Base-by-base conservation (phyloP, 1,140 invertebrate genomes). In the Bombus pyrosoma region DNA sequence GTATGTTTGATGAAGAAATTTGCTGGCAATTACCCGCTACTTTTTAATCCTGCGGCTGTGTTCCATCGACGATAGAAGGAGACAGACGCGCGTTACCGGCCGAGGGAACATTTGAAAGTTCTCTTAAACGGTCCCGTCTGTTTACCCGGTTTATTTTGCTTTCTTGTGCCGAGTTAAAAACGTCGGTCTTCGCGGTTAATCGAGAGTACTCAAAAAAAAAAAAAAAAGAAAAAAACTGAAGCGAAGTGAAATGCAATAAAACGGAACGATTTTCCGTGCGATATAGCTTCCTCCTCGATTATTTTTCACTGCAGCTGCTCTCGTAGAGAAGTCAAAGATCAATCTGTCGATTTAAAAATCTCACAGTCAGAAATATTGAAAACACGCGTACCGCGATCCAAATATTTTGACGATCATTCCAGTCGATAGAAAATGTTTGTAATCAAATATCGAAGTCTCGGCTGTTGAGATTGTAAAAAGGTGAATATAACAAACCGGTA, bases 401-500 rank as follows among this genome's bases (percentile, higher is more conserved):
- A 53, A 37, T 28, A 39, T 22, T 64, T 22, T 28, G 25, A 15
- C 69, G 39, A 1, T 9, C n/a, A 25, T 15, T n/a, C 39, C 22
- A 5, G 1, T 43, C 68, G 53, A 80, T 39, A 74, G 77, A 57
- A 81, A 85, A 89, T 91, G 87, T 92, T 91, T 92, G 89, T 90
- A 90, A 92, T 92, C 83, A 64, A 90, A 85, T 85, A 89, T 92
- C 90, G 87, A 81, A 86, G 39, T 78, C 86, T 87, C 84, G 87
- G 81, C 71, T 32, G 74, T 41, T 37, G 74, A 25, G 86, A 73
- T 62, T 43, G 84, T 89, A 90, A 87, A 87, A 76, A 84, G 91
- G 93, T 91, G 92, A 93, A 93, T 92, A 91, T 91, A 90, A 92
- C 89, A 87, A 89, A 89, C 85, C 64, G 71, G 86, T 90, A 89